Base-by-base conservation (phyloP, 2,888 invertebrate species). In the Anagyrus pseudococci region DNA sequence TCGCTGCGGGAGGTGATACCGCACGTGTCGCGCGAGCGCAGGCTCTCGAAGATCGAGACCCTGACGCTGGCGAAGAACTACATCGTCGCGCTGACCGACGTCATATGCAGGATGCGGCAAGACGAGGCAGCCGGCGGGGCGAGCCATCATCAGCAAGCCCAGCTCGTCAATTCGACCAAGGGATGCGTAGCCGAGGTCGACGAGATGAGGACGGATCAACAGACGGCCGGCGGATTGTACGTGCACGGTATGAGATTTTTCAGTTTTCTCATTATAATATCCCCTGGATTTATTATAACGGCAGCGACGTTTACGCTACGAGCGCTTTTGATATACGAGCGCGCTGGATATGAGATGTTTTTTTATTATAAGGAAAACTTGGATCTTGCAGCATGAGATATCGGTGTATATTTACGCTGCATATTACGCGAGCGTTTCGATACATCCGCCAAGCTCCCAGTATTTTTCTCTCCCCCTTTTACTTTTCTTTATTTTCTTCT, bases 61-160 rank as follows among this genome's bases (percentile, higher is more conserved):
- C 82, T 94, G 66, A 93, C 93, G 10, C 83, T 94, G 78, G 94
- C 94, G 72, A 93, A 92, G 83, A 93, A 94, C 82, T 94, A 94
- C 81, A 93, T 94, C 66, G 93, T 92, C 84, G 93, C 94, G 15
- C 84, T 94, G 67, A 93, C 93, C 25, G 93, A 93, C 80, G 90
- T 92, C 68, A 91, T 94, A 72, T 91, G 92, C 79, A 88, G 88
- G 59, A 90, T 92, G 86, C 59, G 68, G 2, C 43, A 59, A 8
- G 60, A 63, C 8, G 62, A 63, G 26, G 47, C 41, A 1, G 52
- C 26, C n/a, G 33, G 25, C 13, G 54, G 22, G 2, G 33, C 33
- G 33, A 15, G 13, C 6, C 19, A 58, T n/a, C 41, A 57, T 2
- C 64, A 56, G 17, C 50, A 53, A 15, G n/a, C n/a, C n/a, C 58